Evolutionary conservation across 2,888 invertebrate species (phyloP), one percentile per base, ranked within the genome.

Genomic region (Sympetrum striolatum): DNA sequence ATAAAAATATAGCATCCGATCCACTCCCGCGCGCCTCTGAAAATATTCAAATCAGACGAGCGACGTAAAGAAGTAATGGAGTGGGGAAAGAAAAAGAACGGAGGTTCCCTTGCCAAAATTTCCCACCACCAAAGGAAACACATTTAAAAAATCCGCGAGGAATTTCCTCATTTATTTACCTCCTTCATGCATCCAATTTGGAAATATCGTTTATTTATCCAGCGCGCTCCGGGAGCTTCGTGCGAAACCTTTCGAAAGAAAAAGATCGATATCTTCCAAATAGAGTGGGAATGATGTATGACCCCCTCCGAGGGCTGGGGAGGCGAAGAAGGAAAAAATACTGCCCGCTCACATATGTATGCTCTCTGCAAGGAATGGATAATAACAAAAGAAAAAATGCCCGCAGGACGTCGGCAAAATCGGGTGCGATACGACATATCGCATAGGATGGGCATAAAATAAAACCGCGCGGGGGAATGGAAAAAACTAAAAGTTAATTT

Each of bases 1-100:
- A 25, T 3, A 82, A 86, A 60, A 60, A 37, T 58, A 58, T 18
- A 37, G 86, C 39, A 31, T 3, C 2, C 2, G 6, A 86, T 64
- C 58, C n/a, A 86, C 60, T 86, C 22, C 60, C n/a, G 35, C 22
- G 35, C 4, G 18, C 58, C 22, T 15, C 22, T 35, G 86, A 37
- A 86, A 86, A 86, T 86, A 86, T 86, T 58, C 60, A 86, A 86
- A 86, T 86, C 86, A 39, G n/a, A n/a, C 6, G 86, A 86, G 60
- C 18, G 86, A 86, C 58, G 64, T 2, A 22, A 53, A 53, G 53
- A 53, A 53, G 53, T 3, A 44, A 44, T 44, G 44, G 44, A 8
- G 53, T 18, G 22, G 86, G 35, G 35, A 73, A 12, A 22, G 25
- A 73, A 31, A 73, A 25, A 73, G 73, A 31, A 73, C 73, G 73